A percentile compares a stretch with the other conserved stretches of the same genome.
These are phyloP conservation scores for Anser cygnoides DNA, from an alignment of 2,113 vertebrate genomes.

Conservation along the genomic window DNA sequence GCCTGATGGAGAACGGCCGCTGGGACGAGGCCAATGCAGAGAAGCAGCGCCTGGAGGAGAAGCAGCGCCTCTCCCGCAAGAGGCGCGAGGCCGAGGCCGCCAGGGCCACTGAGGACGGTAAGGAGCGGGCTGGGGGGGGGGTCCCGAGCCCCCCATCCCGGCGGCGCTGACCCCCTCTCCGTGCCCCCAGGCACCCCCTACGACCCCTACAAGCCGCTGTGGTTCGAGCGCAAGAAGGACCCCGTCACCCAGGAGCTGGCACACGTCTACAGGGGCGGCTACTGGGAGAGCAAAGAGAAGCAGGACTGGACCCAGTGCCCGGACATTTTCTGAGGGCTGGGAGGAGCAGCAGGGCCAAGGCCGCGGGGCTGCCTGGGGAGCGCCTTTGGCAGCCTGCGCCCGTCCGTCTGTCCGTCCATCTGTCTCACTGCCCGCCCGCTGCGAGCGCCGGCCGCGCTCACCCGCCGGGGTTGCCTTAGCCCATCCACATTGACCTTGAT, in stretches of 20 bases:
- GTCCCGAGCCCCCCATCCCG: too few species aligned
- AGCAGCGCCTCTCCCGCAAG: slow-evolving; percentile 87
- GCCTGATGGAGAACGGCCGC: slow-evolving; percentile 92
- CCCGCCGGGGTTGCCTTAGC: slow-evolving; percentile 76
- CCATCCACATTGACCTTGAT: slow-evolving; percentile 36
- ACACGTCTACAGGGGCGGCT: slow-evolving; percentile 92
- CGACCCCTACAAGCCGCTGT: slow-evolving; percentile 89
- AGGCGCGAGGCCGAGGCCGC: slow-evolving; percentile 85
- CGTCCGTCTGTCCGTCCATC: slow-evolving; percentile 70
- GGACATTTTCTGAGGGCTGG: slow-evolving; percentile 84
- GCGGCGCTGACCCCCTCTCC: not conserved
- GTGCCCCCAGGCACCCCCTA: slow-evolving; percentile 75
- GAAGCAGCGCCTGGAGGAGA: slow-evolving; percentile 95
- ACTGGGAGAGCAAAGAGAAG: slow-evolving; percentile 92
- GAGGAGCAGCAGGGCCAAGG: not conserved
- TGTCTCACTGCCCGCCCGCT: slow-evolving; percentile 61
- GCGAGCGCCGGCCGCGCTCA: slow-evolving; percentile 4
- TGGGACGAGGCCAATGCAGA: slow-evolving; percentile 96
- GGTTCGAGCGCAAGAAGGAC: slow-evolving; percentile 91
- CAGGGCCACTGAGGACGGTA: slow-evolving; percentile 83
- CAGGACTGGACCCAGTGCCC: slow-evolving; percentile 88
- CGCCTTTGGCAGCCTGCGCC: not conserved
- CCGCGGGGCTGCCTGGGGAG: too few species aligned
- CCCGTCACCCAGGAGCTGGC: slow-evolving; percentile 84
- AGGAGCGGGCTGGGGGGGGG: not conserved